Base-by-base conservation (phyloP, 2,888 invertebrate species). In the Hoplodrina ambigua region DNA sequence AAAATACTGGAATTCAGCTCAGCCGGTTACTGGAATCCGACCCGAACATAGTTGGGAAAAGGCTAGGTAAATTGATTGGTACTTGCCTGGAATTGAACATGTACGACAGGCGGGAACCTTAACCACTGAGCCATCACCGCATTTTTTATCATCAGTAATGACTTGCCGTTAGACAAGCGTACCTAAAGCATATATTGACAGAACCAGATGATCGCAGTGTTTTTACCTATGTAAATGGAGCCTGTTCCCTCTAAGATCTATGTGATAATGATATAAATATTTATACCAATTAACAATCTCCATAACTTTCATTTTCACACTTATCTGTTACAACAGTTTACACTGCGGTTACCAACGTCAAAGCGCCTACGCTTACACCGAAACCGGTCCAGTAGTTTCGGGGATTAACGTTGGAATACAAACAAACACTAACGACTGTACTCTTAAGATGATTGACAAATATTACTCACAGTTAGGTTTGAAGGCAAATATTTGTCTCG, bases 311-410 rank as follows among this genome's bases (percentile, higher is more conserved):
- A 73, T 60, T 61, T 66, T 72, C 61, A 82, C 76, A 66, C 60
- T 68, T 82, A 17, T 68, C 54, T 55, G 54, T 73, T 50, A 80
- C 65, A 69, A 60, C 71, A 67, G 60, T 66, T 83, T 63, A 74
- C 56, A 30, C 46, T 19, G 62, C 53, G 44, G 46, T 56, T 52
- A 46, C 52, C 49, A 53, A 58, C 58, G 17, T 69, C 59, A 64
- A 70, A 82, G 66, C 67, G 59, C 62, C 65, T 41, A 62, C 59
- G 67, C 72, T 65, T 63, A 10, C 55, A 63, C 62, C 62, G 68
- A 62, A 83, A 83, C 83, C 84, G 77, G 84, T 78, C 19, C 77
- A 81, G 77, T 82, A 76, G 80, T 84, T 83, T 80, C 13, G 73
- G 73, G 58, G 80, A 83, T 84, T 84, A 82, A 59, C 82, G 67